phyloP scores from a whole-genome alignment of 2,888 invertebrate species.

The Myathropa florea region DNA sequence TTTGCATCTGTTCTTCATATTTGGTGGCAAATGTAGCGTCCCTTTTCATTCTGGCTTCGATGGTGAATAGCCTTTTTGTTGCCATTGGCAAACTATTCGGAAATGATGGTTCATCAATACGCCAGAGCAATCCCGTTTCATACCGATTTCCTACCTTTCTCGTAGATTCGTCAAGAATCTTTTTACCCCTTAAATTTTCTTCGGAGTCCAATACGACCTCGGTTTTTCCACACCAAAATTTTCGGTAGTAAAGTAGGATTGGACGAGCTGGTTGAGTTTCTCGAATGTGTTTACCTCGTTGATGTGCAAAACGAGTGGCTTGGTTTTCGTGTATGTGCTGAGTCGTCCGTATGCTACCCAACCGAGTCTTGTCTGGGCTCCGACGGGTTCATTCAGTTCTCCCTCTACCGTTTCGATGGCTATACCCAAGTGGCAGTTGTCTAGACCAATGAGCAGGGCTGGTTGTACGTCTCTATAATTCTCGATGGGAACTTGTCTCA shows the following conservation, averaged over 20 bases:
- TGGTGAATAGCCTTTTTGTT: neutral
- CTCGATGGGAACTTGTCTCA: no score
- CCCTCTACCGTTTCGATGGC: no score
- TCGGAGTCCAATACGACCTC: neutral
- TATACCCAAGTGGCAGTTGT: no score
- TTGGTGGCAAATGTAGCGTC: slow-evolving; percentile 1
- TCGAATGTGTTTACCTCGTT: neutral
- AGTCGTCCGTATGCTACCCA: no score
- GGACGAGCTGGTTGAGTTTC: neutral
- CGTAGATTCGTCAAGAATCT: neutral
- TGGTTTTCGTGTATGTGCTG: no score
- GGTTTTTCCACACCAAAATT: neutral
- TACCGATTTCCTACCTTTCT: neutral
- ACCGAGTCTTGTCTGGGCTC: no score
- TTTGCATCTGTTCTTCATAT: neutral
- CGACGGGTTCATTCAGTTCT: no score
- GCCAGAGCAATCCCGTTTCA: neutral
- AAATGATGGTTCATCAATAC: neutral
- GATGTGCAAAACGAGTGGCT: no score
- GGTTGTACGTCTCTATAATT: no score
- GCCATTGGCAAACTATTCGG: slow-evolving; percentile 1
- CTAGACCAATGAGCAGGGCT: no score
- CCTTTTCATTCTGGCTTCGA: slow-evolving; percentile 1
- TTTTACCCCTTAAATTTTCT: neutral
- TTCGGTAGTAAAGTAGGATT: slow-evolving; percentile 4